Evolutionary conservation across 1,140 invertebrate genomes (phyloP), one percentile per base, ranked within the genome.

Genomic region (Heliothis subflexa): DNA sequence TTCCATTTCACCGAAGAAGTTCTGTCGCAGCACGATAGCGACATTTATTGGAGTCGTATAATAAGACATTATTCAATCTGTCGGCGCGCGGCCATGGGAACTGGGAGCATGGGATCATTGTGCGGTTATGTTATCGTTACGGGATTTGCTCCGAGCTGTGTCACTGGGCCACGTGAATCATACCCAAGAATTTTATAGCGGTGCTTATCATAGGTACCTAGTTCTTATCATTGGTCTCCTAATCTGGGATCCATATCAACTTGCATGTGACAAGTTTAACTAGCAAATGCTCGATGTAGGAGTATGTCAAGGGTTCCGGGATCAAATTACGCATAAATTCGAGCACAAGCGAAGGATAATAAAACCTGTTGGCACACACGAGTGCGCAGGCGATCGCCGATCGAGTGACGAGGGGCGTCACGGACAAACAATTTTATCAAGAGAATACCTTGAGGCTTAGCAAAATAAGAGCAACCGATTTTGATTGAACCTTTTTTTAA

Each of bases 331-430:
- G 18, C 2, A 21, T 50, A 33, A 18, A 50, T 55, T 62, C 11
- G 14, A 62, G 14, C 55, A 74, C 55, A 59, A 13, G 11, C 21
- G 16, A 68, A 47, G 54, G 71, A 76, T 64, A 76, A 57, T 45
- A 57, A 33, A 72, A 76, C 73, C 47, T 76, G 73, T 76, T 21
- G 7, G 14, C 59, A 52, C 73, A 64, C 73, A 76, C 54, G 73
- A 64, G 28, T 62, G 72, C 40, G 73, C 47, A 40, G 73, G 55
- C 33, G 52, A 70, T 21, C 50, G 28, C 21, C 50, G 49, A 74
- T 18, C 40, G 16, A 47, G 18, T 70, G 21, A 2, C 47, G 59
- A 76, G 49, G 52, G 73, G 59, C 59, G 73, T 54, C 59, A 64
- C 49, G 73, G 73, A 52, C 61, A 13, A 28, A 66, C 62, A 66